phyloP scores from a whole-genome alignment of 2,113 vertebrate genomes.

The Haemorhous mexicanus region DNA sequence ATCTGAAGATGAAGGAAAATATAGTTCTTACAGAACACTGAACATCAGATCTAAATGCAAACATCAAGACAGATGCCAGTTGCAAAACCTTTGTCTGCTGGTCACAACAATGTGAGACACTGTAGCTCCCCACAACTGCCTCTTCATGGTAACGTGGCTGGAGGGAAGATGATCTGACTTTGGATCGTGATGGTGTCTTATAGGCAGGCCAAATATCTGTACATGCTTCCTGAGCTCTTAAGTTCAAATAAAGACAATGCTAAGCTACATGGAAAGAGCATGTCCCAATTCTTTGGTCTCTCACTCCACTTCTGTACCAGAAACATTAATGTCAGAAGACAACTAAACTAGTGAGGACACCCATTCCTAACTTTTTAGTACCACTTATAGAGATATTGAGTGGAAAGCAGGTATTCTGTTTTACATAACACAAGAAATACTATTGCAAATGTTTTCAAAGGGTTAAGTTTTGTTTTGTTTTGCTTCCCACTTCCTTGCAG shows the following conservation, averaged over 20 bases:
- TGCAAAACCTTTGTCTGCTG: neutral
- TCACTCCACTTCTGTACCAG: neutral
- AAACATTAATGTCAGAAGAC: neutral
- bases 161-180: neutral
- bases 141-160: neutral
- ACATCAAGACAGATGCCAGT: neutral
- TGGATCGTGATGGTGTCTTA: neutral
- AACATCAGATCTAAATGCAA: neutral
- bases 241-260: neutral
- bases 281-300: neutral
- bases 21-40: neutral
- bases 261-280: neutral
- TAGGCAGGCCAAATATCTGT: neutral
- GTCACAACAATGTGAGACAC: neutral
- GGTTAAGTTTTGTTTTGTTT: neutral
- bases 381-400: neutral
- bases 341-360: neutral
- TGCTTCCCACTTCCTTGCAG: neutral
- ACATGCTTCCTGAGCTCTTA: neutral
- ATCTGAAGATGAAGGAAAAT: neutral
- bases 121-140: neutral
- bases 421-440: neutral
- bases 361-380: neutral
- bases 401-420: neutral
- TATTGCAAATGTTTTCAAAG: neutral